phyloP scores from a whole-genome alignment of 2,797 vertebrate species.

The Erpetoichthys calabaricus region DNA sequence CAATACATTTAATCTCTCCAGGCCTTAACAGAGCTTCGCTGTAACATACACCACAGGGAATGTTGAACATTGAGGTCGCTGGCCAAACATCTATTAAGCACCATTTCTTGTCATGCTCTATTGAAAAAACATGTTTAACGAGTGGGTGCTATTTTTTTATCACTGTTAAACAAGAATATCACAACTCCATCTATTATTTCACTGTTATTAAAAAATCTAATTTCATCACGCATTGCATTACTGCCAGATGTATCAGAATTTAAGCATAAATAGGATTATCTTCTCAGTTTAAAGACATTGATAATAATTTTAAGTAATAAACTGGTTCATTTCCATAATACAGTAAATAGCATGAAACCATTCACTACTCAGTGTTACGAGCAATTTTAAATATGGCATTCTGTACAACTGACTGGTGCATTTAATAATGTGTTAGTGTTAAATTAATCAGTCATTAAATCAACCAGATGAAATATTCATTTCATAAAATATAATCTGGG shows the following conservation, averaged over 20 bases:
- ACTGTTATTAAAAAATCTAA: slow-evolving; percentile 12
- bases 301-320: slow-evolving; percentile 16
- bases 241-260: slow-evolving; percentile 14
- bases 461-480: slow-evolving; percentile 25
- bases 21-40: too few species aligned
- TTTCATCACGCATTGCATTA: slow-evolving; percentile 23
- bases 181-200: too few species aligned
- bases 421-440: slow-evolving; percentile 10
- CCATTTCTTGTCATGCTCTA: too few species aligned
- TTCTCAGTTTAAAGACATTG: slow-evolving; percentile 7
- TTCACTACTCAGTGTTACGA: slow-evolving; percentile 23
- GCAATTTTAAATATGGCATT: slow-evolving; percentile 23
- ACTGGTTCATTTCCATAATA: slow-evolving; percentile 19
- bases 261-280: slow-evolving; percentile 12
- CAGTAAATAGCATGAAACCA: slow-evolving; percentile 21
- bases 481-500: slow-evolving; percentile 11
- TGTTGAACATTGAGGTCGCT: too few species aligned
- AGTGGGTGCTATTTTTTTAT: too few species aligned
- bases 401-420: background rate
- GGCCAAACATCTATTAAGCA: too few species aligned
- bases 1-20: too few species aligned
- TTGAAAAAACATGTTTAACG: too few species aligned
- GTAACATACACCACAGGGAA: too few species aligned
- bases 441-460: slow-evolving; percentile 31
- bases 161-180: too few species aligned